A percentile compares a stretch with the other conserved stretches of the same genome.
Conservation (phyloP, 2,797 vertebrate genomes). For the Taeniopygia guttata region DNA sequence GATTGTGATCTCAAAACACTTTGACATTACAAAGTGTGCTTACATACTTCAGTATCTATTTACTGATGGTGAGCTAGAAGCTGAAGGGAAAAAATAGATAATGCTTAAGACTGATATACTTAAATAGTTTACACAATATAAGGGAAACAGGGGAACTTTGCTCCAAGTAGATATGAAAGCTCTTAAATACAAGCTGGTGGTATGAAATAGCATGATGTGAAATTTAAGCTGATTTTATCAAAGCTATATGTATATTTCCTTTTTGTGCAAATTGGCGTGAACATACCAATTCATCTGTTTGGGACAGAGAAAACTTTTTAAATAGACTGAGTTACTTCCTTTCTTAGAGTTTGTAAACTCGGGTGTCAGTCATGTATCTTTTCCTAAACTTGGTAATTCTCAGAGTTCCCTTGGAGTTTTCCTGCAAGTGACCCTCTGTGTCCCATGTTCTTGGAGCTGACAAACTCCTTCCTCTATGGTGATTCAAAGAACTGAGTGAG, state of each 20-base stretch:
- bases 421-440: background rate
- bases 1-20: slow-evolving; percentile 31
- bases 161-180: slow-evolving; percentile 35
- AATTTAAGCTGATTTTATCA: slow-evolving; percentile 2
- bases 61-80: slow-evolving; percentile 55
- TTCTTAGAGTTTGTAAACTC: background rate
- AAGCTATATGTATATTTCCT: background rate
- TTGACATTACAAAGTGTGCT: slow-evolving; percentile 44
- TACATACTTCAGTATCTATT: slow-evolving; percentile 55
- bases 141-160: background rate
- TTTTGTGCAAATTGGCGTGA: background rate
- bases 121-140: slow-evolving; percentile 47
- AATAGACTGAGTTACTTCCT: background rate
- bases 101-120: slow-evolving; percentile 21
- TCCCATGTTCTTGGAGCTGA: background rate
- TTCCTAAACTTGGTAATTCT: background rate
- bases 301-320: background rate
- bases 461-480: background rate
- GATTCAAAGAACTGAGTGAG: background rate
- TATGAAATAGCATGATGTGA: background rate
- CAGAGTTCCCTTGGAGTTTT: background rate
- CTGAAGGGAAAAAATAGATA: slow-evolving; percentile 29
- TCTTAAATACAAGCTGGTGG: background rate
- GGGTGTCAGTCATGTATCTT: background rate
- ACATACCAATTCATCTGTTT: background rate